A percentile compares a stretch with the other conserved stretches of the same genome.
Conservation (phyloP, 2,113 vertebrate species). For the Psammodynastes pulverulentus region DNA sequence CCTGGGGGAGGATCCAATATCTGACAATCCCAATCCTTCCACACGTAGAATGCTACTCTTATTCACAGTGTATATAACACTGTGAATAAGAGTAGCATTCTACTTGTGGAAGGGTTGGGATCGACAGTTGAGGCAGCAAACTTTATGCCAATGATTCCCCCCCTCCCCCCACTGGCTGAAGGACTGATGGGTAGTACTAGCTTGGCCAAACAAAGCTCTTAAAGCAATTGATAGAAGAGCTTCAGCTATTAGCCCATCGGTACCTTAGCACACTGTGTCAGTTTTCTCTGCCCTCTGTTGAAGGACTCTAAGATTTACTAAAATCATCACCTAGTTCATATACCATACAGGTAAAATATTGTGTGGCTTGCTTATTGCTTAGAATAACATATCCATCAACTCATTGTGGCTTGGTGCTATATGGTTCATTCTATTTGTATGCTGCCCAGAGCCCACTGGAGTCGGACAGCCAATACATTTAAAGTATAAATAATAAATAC, state of each 20-base stretch:
- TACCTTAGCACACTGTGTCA: background rate
- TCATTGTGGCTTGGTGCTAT: background rate
- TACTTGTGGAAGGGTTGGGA: background rate
- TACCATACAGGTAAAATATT: background rate
- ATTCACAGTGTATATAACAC: too few species aligned
- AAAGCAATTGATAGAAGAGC: background rate
- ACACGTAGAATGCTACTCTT: too few species aligned
- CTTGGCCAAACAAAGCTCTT: background rate
- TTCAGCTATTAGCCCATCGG: background rate
- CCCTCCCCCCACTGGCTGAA: background rate
- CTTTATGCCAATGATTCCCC: background rate
- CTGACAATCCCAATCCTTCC: too few species aligned
- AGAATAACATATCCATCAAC: background rate
- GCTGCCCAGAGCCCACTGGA: background rate
- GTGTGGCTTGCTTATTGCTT: background rate
- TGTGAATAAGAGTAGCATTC: background rate
- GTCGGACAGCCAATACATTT: background rate
- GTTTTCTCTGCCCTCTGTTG: background rate
- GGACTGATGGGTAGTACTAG: background rate
- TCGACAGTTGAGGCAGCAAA: background rate
- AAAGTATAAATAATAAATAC: background rate
- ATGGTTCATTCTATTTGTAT: background rate
- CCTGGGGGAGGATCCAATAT: background rate
- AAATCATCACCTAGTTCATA: background rate
- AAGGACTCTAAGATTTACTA: background rate